These are phyloP conservation scores for Sterna hirundo DNA, from an alignment of 2,113 vertebrate species.

Conservation along the genomic window DNA sequence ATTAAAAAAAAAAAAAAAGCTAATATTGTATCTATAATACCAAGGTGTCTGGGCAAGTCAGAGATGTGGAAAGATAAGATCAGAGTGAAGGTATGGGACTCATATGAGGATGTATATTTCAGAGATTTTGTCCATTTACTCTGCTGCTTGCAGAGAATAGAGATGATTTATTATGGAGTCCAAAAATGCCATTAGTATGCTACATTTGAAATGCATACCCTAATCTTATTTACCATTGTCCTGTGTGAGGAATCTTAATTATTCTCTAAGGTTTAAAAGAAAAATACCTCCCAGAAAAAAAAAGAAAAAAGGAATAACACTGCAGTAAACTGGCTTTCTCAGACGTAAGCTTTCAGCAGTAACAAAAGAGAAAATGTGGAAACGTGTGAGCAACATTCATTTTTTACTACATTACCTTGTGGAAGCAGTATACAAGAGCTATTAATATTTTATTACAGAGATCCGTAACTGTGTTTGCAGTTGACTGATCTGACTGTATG, in stretches of 20 bases:
- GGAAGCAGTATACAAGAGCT: background rate
- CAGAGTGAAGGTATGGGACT: background rate
- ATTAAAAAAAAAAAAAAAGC: background rate
- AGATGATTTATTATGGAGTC: background rate
- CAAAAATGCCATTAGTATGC: background rate
- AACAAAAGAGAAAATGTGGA: background rate
- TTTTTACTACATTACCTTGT: background rate
- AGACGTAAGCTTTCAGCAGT: background rate
- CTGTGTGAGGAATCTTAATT: background rate
- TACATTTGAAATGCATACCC: background rate
- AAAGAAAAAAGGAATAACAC: background rate
- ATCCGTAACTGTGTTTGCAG: background rate
- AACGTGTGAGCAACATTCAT: background rate
- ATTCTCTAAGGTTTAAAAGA: background rate
- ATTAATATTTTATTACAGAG: conserved; percentile 26
- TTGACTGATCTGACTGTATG: background rate
- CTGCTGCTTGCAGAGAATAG: background rate
- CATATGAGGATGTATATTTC: background rate
- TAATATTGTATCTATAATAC: background rate
- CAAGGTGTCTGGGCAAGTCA: background rate
- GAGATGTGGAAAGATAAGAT: background rate
- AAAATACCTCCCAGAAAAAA: background rate
- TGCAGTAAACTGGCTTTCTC: background rate
- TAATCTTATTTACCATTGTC: conserved; percentile 30
- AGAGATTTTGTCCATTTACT: background rate